Base-by-base conservation (phyloP, 2,888 invertebrate species). In the Parnassius smintheus region DNA sequence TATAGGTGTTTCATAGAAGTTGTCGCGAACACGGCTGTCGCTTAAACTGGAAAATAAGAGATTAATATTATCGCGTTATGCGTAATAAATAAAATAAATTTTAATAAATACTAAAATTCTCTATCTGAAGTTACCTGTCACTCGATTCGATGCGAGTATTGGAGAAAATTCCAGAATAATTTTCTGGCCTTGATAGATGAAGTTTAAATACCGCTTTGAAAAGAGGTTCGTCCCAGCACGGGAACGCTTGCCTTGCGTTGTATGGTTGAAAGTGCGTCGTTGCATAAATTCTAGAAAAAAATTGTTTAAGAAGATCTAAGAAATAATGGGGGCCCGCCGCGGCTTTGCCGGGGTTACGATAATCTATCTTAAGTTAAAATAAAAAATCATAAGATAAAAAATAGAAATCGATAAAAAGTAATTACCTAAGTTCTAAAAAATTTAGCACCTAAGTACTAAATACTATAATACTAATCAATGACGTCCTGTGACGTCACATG, bases 171-270 rank as follows among this genome's bases (percentile, higher is more conserved):
- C 79, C 81, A 7, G 78, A 78, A 77, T 93, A 93, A 35, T 81
- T 81, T 0, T 71, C 67, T 7, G 94, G 92, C 62, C 93, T 93
- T 1, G 93, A 92, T 56, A 97, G 87, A 68, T 93, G 94, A 8
- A 98, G 86, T 9, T 87, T 92, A 71, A 96, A 97, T 8, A 90
- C 93, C 0, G 97, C 95, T 80, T 97, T 97, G 76, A 95, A 95
- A 1, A 94, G 91, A 0, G 97, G 97, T 70, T 97, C 97, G 74
- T 98, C 97, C 84, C 97, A 96, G 78, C 97, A 97, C 0, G 97
- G 97, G 74, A 97, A 97, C 0, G 96, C 97, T 75, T 95, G 93
- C 65, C 96, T 92, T 0, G 96, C 96, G 73, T 95, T 94, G 45
- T 95, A 95, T 0, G 96, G 94, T 68, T 96, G 95, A 75, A 97